phyloP scores from a whole-genome alignment of 1,140 invertebrate genomes.

The Anastatus disparis region DNA sequence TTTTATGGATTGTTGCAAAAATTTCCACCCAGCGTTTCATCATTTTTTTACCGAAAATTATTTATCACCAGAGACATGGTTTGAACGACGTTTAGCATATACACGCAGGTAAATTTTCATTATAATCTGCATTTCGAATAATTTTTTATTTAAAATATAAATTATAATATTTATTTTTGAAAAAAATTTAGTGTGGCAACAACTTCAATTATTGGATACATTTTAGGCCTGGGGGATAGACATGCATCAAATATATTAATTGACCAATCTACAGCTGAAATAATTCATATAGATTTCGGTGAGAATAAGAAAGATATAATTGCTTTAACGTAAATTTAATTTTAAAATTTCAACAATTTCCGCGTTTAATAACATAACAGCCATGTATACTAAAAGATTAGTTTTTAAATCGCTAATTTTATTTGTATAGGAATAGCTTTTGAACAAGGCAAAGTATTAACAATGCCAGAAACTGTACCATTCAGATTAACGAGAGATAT shows the following conservation, averaged over 20 bases:
- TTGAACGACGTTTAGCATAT: constrained; percentile 84
- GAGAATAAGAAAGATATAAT: too few species aligned
- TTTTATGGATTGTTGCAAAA: constrained; percentile 77
- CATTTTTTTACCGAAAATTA: constrained; percentile 93
- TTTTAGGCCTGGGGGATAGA: constrained; percentile 91
- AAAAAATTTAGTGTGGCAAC: constrained; percentile 86
- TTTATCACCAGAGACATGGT: constrained; percentile 85
- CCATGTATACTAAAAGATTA: too few species aligned
- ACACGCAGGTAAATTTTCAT: constrained; percentile 73
- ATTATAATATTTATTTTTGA: constrained; percentile 10
- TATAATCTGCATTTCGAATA: neutral
- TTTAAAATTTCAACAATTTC: too few species aligned
- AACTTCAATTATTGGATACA: constrained; percentile 91
- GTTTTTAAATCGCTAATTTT: too few species aligned
- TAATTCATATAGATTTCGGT: constrained; percentile 96
- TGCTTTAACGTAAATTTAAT: too few species aligned
- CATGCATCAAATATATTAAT: constrained; percentile 93
- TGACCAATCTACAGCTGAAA: constrained; percentile 88
- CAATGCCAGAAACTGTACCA: constrained; percentile 90
- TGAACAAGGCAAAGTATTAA: constrained; percentile 90
- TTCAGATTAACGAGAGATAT: constrained; percentile 93
- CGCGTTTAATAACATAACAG: too few species aligned
- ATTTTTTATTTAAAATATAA: neutral
- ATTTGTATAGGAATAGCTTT: constrained; percentile 85
- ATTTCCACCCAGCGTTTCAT: constrained; percentile 88